phyloP scores from a whole-genome alignment of 2,888 invertebrate genomes.

The Syrista parreyssii region DNA sequence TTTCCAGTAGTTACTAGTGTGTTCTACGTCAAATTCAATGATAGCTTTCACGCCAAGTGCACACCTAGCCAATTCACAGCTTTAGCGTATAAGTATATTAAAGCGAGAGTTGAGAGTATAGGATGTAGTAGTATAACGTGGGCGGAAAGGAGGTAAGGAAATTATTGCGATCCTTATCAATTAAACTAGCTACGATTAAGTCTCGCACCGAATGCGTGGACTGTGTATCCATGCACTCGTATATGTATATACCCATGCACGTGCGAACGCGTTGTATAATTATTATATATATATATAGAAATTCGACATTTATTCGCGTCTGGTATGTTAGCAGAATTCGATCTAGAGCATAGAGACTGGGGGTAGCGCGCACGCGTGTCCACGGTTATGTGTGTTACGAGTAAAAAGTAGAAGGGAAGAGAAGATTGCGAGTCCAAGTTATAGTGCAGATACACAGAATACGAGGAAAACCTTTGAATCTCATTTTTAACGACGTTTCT shows the following conservation, averaged over 20 bases:
- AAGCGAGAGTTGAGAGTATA: not conserved
- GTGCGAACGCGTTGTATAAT: not conserved
- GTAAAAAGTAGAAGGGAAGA: not conserved
- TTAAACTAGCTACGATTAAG: not conserved
- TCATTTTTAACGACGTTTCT: not conserved
- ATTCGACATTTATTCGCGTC: too few species aligned
- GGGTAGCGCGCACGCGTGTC: not conserved
- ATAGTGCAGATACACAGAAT: not conserved
- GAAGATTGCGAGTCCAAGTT: not conserved
- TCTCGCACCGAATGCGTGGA: not conserved
- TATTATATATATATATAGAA: too few species aligned
- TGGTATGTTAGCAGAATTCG: not conserved
- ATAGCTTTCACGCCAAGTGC: too few species aligned
- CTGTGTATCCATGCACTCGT: not conserved
- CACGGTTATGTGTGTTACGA: not conserved
- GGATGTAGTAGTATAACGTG: not conserved
- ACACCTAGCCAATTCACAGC: not conserved
- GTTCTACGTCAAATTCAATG: not conserved
- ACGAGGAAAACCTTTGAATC: not conserved
- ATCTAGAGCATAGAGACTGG: not conserved
- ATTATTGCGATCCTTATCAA: not conserved
- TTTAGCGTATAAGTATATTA: not conserved
- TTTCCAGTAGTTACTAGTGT: not conserved
- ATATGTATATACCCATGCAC: constrained; percentile 1
- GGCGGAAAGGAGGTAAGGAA: not conserved